Conservation (phyloP, 1,140 invertebrate species). For the Cherax quadricarinatus region DNA sequence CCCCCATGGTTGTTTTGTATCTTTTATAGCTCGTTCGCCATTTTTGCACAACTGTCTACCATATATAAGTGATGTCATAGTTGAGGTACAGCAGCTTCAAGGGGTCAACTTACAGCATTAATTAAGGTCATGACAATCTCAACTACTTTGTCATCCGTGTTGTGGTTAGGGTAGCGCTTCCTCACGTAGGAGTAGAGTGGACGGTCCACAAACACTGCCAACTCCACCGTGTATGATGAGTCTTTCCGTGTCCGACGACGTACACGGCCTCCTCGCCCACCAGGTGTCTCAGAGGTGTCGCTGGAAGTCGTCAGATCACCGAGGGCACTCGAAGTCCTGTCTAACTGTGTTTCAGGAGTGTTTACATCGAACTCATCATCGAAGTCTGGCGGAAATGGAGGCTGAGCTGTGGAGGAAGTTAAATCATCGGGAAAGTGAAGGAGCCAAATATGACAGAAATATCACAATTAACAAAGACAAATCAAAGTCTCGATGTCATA, state of each 20-base stretch:
- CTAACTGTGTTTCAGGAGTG: neutral
- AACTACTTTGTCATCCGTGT: neutral
- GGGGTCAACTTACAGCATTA: neutral
- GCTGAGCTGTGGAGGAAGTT: neutral
- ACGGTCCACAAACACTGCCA: neutral
- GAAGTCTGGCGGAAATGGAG: neutral
- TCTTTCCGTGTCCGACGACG: neutral
- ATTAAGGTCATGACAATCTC: neutral
- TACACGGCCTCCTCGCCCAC: neutral
- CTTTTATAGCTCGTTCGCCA: no score
- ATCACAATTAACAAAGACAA: no score
- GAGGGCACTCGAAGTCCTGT: neutral
- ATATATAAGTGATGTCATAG: no score
- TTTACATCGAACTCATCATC: neutral
- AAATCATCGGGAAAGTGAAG: no score
- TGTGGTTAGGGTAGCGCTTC: neutral
- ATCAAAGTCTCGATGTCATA: no score
- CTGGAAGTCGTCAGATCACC: neutral
- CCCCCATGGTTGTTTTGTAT: no score
- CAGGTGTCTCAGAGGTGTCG: neutral
- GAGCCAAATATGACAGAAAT: no score
- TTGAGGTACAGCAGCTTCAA: neutral
- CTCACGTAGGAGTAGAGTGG: neutral
- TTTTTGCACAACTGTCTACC: no score
- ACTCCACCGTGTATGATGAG: neutral